Base-by-base conservation (phyloP, 2,113 vertebrate genomes). In the Alethe diademata region DNA sequence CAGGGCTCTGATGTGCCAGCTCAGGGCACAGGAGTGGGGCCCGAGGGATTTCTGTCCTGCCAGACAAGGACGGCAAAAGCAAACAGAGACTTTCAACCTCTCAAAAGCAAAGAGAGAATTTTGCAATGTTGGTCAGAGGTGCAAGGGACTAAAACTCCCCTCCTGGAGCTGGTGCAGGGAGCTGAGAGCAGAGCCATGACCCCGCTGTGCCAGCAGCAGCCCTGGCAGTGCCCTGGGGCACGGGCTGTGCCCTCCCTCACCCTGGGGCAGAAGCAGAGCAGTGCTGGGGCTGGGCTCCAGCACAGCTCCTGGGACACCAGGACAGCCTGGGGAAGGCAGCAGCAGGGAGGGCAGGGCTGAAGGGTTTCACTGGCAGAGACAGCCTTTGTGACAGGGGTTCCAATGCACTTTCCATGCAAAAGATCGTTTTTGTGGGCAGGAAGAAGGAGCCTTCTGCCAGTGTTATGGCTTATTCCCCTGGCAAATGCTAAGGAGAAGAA, bases 1-100 rank as follows among this genome's bases (percentile, higher is more conserved):
- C 3, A 26, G 51, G 23, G 72, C 60, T 91, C 36, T 0, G 0
- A 8, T 9, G 24, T 3, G 22, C 25, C 29, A 24, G 48, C 2
- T 43, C 11, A 43, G 54, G 54, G n/a, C 53, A 78, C 43, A 84
- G 56, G 25, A 85, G 20, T 1, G 8, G 8, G 47, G 24, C 38
- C 38, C 47, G 43, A 43, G 85, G 74, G 48, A 38, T 45, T 86
- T n/a, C 3, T 1, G 2, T n/a, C 36, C 62, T 73, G n/a, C 74
- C 66, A 82, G 38, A 9, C 23, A 19, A 48, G 23, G 23, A 18
- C 3, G 4, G 61, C 20, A 42, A 78, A 69, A 78, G 10, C 1
- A 2, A 73, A 71, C 43, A 25, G 26, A 67, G 13, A 14, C 36
- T 65, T 88, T 47, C 42, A 6, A 1, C n/a, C 61, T 60, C 33